A percentile compares a stretch with the other conserved stretches of the same genome.
Conservation (phyloP, 2,888 invertebrate species). For the Melanargia galathea region DNA sequence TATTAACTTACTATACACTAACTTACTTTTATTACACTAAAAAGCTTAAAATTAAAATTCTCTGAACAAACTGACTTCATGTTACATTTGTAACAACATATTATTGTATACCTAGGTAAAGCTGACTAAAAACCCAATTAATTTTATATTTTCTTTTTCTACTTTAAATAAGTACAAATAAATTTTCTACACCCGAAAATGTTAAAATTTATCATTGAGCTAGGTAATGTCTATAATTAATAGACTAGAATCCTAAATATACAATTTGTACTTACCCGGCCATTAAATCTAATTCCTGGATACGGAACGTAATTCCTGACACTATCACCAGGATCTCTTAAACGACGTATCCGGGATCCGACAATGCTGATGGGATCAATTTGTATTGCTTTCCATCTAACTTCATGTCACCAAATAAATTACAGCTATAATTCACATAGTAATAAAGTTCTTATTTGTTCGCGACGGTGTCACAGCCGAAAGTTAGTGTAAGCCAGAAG, state of each 20-base stretch:
- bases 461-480: conserved; percentile 46
- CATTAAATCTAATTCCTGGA: conserved; percentile 35
- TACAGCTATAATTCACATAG: conserved; percentile 52
- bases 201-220: not conserved
- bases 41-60: no score
- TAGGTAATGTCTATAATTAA: conserved; percentile 1
- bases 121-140: no score
- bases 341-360: conserved; percentile 46
- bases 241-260: conserved; percentile 28
- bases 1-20: no score
- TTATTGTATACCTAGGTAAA: no score
- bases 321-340: conserved; percentile 52
- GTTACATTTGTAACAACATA: no score
- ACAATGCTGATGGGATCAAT: conserved; percentile 56
- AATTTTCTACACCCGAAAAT: not conserved
- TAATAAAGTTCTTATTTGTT: conserved; percentile 55
- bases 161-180: no score
- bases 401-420: conserved; percentile 49
- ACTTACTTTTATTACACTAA: no score
- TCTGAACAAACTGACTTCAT: no score
- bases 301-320: conserved; percentile 48
- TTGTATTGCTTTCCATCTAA: conserved; percentile 67
- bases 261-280: conserved; percentile 30
- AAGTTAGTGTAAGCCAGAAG: conserved; percentile 65
- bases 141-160: no score